These are phyloP conservation scores for Leptopilina myrica DNA, from an alignment of 2,888 invertebrate species.

Conservation along the genomic window DNA sequence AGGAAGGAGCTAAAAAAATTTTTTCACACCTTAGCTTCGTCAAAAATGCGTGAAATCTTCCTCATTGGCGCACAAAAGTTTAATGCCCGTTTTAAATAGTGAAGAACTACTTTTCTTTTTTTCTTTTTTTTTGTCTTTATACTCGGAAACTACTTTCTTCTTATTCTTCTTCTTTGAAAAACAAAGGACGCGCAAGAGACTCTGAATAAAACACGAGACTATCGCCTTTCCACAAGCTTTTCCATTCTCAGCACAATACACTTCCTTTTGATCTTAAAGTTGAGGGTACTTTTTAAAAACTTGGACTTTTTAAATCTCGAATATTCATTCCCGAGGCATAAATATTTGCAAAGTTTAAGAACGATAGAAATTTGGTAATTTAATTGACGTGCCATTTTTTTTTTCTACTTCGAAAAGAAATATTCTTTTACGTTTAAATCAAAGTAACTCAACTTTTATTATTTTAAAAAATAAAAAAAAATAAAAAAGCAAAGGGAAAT, in stretches of 20 bases:
- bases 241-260: constrained; percentile 21
- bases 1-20: background rate
- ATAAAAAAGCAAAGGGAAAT: no score
- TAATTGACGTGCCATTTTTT: background rate
- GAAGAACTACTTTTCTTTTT: constrained; percentile 5
- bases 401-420: no score
- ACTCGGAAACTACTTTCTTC: constrained; percentile 39
- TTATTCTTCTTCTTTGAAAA: constrained; percentile 33
- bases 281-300: background rate
- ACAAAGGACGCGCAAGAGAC: constrained; percentile 50
- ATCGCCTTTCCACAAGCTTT: constrained; percentile 53
- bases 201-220: constrained; percentile 62
- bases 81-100: constrained; percentile 28
- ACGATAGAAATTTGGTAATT: background rate
- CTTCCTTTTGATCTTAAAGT: constrained; percentile 19
- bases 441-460: no score
- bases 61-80: constrained; percentile 19
- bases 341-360: background rate
- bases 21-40: background rate
- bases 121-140: background rate
- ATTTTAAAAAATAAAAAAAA: no score
- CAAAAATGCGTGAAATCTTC: constrained; percentile 7
- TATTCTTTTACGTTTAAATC: no score
- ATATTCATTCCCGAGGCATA: background rate
- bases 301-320: background rate